Conservation (phyloP, 2,113 vertebrate genomes). For the Coryphaenoides rupestris region DNA sequence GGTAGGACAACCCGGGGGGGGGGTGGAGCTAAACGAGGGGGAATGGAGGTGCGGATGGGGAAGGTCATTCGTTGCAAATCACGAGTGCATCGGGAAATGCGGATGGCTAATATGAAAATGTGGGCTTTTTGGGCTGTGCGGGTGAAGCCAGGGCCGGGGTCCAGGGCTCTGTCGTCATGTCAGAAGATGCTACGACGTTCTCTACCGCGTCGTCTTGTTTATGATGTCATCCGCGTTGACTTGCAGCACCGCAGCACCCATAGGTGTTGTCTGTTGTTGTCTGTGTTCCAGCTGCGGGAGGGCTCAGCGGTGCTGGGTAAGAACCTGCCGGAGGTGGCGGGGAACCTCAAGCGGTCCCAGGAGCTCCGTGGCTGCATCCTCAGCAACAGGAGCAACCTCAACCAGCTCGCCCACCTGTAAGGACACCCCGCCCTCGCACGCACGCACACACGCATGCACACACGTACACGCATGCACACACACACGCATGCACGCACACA, state of each 20-base stretch:
- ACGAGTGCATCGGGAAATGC: too few relatives aligned
- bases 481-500: not conserved
- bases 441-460: not conserved
- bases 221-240: too few relatives aligned
- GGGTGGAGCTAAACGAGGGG: too few relatives aligned
- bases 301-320: conserved; percentile 62
- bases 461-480: not conserved
- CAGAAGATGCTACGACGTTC: too few relatives aligned
- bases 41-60: not conserved
- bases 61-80: too few relatives aligned
- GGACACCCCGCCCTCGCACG: not conserved
- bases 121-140: too few relatives aligned
- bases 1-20: conserved; percentile 52
- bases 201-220: too few relatives aligned
- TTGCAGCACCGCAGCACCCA: too few relatives aligned
- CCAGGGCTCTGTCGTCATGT: too few relatives aligned
- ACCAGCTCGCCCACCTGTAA: conserved; percentile 64
- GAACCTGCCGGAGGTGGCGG: conserved; percentile 69
- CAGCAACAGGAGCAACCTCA: conserved; percentile 60
- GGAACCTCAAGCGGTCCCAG: conserved; percentile 75
- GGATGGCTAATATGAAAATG: too few relatives aligned
- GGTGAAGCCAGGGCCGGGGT: too few relatives aligned
- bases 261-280: not conserved
- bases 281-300: conserved; percentile 60
- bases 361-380: conserved; percentile 68